Percentiles rank a stretch among this genome's conserved stretches.
These are phyloP conservation scores for Neodiprion lecontei DNA, from an alignment of 1,140 invertebrate species.

Conservation along the genomic window DNA sequence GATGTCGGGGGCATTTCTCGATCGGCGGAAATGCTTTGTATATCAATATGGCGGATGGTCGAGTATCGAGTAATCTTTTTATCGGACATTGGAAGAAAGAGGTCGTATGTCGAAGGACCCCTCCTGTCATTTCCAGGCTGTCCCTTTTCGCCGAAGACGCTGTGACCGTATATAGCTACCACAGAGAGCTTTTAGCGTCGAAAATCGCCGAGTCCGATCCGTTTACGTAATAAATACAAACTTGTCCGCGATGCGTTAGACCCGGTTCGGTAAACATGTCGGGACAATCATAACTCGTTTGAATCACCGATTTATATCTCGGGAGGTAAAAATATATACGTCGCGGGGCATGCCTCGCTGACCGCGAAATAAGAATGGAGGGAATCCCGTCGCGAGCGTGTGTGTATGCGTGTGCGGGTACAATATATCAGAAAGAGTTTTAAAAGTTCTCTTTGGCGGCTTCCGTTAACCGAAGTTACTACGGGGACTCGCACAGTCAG, in stretches of 20 bases:
- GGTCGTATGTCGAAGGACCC: no score
- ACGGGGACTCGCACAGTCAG: background rate
- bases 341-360: background rate
- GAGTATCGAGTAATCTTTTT: background rate
- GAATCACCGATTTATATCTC: constrained; percentile 2
- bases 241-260: background rate
- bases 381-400: background rate
- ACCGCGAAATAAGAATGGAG: background rate
- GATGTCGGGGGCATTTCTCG: no score
- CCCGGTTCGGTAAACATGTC: constrained; percentile 7
- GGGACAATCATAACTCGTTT: constrained; percentile 13
- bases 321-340: constrained; percentile 3
- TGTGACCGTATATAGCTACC: background rate
- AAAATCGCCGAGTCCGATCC: background rate
- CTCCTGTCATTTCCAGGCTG: no score
- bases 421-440: background rate
- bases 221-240: constrained; percentile 10
- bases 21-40: no score
- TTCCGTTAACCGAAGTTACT: background rate
- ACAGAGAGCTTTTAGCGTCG: background rate
- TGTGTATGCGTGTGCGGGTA: background rate
- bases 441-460: background rate
- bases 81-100: no score
- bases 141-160: no score
- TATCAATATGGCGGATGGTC: no score